phyloP scores from a whole-genome alignment of 2,113 vertebrate species.

The Mormoops blainvillei region DNA sequence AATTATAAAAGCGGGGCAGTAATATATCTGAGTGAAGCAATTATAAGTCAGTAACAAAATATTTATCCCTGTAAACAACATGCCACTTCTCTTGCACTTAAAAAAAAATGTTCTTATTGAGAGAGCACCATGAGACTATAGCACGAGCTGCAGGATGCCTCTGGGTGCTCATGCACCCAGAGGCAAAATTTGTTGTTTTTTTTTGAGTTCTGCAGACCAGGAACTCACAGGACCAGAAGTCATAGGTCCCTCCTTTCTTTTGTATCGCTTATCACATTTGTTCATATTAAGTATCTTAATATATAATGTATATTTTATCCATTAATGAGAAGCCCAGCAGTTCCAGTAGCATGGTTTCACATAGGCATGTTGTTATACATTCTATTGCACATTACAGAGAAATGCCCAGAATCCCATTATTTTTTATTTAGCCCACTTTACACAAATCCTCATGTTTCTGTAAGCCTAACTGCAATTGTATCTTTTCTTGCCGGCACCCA shows the following conservation, averaged over 20 bases:
- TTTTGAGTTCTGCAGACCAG: not conserved
- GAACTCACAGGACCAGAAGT: not conserved
- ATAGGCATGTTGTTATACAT: not conserved
- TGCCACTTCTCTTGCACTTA: not conserved
- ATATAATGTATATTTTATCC: conserved; percentile 12
- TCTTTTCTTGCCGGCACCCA: conserved; percentile 42
- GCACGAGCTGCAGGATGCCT: fast-evolving
- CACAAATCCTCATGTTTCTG: conserved; percentile 36
- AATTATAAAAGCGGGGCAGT: not conserved
- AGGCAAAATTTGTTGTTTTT: too few species aligned
- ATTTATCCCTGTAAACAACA: not conserved
- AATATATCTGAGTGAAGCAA: not conserved
- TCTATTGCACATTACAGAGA: not conserved
- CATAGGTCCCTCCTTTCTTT: not conserved
- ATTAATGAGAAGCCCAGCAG: not conserved
- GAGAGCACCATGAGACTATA: too few species aligned
- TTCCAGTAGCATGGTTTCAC: not conserved
- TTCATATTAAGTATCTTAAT: not conserved
- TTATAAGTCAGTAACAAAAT: not conserved
- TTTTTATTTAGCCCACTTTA: conserved; percentile 23
- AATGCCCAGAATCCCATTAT: not conserved
- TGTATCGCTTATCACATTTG: not conserved
- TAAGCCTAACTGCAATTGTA: not conserved
- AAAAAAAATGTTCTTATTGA: not conserved
- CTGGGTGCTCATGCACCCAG: not conserved